phyloP scores from a whole-genome alignment of 2,113 vertebrate species.

The Polypterus senegalus region DNA sequence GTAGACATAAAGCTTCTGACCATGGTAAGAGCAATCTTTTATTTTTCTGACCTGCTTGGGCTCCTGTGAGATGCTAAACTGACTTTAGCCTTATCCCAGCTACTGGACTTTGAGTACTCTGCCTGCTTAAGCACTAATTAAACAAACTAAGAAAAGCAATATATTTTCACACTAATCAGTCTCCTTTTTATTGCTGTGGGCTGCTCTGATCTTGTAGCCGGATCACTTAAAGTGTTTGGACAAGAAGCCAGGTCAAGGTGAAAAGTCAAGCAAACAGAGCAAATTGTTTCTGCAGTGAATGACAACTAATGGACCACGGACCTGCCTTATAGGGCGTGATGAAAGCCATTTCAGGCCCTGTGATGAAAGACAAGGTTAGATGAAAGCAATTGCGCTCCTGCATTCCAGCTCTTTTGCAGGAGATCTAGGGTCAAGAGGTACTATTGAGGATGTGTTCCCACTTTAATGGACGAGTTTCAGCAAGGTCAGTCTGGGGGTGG shows the following conservation, averaged over 20 bases:
- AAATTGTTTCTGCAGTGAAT: conserved; percentile 32
- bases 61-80: conserved; percentile 42
- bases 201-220: conserved; percentile 5
- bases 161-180: background rate
- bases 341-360: conserved; percentile 11
- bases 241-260: conserved; percentile 42
- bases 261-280: conserved; percentile 41
- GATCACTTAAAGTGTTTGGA: conserved; percentile 33
- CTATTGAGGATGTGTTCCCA: too few species aligned
- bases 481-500: too few species aligned
- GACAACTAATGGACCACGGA: conserved; percentile 19
- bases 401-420: too few species aligned
- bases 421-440: too few species aligned
- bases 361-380: conserved; percentile 13
- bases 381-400: background rate
- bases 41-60: conserved; percentile 48
- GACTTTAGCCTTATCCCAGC: conserved; percentile 35
- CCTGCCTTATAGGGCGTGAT: conserved; percentile 5
- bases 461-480: too few species aligned
- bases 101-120: conserved; percentile 52
- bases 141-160: conserved; percentile 13
- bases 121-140: conserved; percentile 41
- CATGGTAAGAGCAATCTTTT: conserved; percentile 15
- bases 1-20: conserved; percentile 29
- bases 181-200: conserved; percentile 7